Evolutionary conservation across 2,113 vertebrate genomes (phyloP).

Genomic region (Pontoporia blainvillei): DNA sequence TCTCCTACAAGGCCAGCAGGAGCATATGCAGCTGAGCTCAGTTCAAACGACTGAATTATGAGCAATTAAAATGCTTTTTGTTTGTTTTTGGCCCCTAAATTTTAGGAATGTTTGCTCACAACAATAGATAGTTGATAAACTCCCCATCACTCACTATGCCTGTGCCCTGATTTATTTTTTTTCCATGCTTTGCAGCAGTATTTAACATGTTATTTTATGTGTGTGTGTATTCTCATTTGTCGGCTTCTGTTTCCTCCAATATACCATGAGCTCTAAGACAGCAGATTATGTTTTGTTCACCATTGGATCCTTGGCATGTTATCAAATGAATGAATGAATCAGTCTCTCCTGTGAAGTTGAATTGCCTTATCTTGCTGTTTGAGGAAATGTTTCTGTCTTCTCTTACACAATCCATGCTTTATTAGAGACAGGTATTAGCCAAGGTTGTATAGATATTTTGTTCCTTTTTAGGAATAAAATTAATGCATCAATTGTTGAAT

Average conservation of each 20-base stretch:
- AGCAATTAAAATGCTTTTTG: neutral
- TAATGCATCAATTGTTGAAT: neutral
- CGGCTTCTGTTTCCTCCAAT: neutral
- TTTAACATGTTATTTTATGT: neutral
- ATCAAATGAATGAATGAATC: neutral
- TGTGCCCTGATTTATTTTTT: neutral
- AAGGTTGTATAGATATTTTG: neutral
- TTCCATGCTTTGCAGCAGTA: neutral
- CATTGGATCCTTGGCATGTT: neutral
- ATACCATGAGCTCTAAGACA: neutral
- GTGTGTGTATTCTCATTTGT: neutral
- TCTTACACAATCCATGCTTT: neutral
- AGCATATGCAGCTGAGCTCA: neutral
- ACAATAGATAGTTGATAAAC: neutral
- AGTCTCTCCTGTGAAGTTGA: neutral
- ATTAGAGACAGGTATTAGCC: neutral
- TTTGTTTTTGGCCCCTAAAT: neutral
- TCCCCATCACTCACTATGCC: neutral
- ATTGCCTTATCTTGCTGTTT: neutral
- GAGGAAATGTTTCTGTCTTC: neutral
- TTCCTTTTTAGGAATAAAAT: neutral
- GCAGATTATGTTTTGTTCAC: neutral
- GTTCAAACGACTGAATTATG: neutral
- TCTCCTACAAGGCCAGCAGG: neutral
- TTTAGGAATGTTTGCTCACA: neutral